Evolutionary conservation across 92 coral and sea anemone genomes (phyloP).

Genomic region (Palythoa grandiflora): DNA sequence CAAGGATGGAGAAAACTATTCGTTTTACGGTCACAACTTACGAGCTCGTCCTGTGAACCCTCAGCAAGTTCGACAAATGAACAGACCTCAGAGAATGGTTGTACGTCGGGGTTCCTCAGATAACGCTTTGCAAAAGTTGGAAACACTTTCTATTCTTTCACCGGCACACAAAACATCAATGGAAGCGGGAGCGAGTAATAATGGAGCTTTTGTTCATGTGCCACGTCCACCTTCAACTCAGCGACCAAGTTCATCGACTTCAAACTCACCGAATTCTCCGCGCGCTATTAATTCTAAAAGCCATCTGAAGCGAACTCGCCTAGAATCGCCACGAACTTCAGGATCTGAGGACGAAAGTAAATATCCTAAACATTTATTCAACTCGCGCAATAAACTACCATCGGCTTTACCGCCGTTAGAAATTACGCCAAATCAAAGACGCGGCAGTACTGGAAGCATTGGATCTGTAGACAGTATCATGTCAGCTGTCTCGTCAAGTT

Average conservation of each 20-base stretch:
- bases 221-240: slow-evolving; percentile 90
- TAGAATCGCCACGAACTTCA: slow-evolving; percentile 79
- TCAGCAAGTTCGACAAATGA: slow-evolving; percentile 50
- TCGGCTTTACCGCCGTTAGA: slow-evolving; percentile 52
- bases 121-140: slow-evolving; percentile 52
- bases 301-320: slow-evolving; percentile 65
- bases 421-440: slow-evolving; percentile 53
- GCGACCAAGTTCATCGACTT: slow-evolving; percentile 44
- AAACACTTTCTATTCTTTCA: slow-evolving; percentile 64
- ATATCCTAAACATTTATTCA: slow-evolving; percentile 60
- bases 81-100: slow-evolving; percentile 40
- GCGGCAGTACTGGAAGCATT: slow-evolving; percentile 64
- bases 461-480: slow-evolving; percentile 56
- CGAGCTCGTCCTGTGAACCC: slow-evolving; percentile 54
- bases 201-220: slow-evolving; percentile 42
- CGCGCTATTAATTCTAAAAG: slow-evolving; percentile 73
- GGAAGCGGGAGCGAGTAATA: slow-evolving; percentile 44
- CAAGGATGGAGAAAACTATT: slow-evolving; percentile 72
- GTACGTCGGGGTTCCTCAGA: slow-evolving; percentile 58
- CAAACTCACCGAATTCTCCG: slow-evolving; percentile 44
- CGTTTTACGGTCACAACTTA: slow-evolving; percentile 79
- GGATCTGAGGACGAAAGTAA: slow-evolving; percentile 85
- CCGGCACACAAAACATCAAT: slow-evolving; percentile 36
- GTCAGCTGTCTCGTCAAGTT: slow-evolving; percentile 50
- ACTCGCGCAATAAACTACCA: slow-evolving; percentile 56